phyloP scores from a whole-genome alignment of 1,140 invertebrate species.

The Drosophila biarmipes region DNA sequence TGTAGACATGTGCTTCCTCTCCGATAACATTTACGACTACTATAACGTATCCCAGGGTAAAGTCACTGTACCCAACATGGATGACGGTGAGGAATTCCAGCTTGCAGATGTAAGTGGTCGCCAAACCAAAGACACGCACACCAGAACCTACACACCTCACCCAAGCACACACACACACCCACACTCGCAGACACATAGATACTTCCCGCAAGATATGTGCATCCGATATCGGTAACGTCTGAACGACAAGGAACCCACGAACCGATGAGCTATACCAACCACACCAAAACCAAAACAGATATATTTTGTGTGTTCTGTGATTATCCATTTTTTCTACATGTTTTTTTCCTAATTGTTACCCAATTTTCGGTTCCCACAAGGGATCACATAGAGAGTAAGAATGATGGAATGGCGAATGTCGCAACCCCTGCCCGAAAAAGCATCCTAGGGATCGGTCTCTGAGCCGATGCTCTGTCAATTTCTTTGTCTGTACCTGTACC shows the following conservation, averaged over 20 bases:
- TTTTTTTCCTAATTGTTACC: slow-evolving; percentile 56
- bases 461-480: slow-evolving; percentile 36
- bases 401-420: slow-evolving; percentile 62
- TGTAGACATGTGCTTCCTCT: slow-evolving; percentile 92
- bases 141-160: slow-evolving; percentile 23
- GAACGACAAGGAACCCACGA: slow-evolving; percentile 44
- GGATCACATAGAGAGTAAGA: slow-evolving; percentile 42
- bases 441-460: slow-evolving; percentile 27
- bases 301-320: slow-evolving; percentile 51
- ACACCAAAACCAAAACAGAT: slow-evolving; percentile 39
- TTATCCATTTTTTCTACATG: slow-evolving; percentile 41
- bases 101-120: slow-evolving; percentile 90
- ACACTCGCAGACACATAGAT: slow-evolving; percentile 9
- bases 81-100: slow-evolving; percentile 97
- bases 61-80: slow-evolving; percentile 97
- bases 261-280: slow-evolving; percentile 43
- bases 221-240: slow-evolving; percentile 53
- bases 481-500: slow-evolving; percentile 54
- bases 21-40: slow-evolving; percentile 95
- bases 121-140: slow-evolving; percentile 30
- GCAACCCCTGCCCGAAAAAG: slow-evolving; percentile 53
- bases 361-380: slow-evolving; percentile 51
- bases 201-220: slow-evolving; percentile 18
- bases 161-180: slow-evolving; percentile 9
- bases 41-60: slow-evolving; percentile 98